These are phyloP conservation scores for Cotesia glomerata DNA, from an alignment of 1,140 invertebrate genomes.

Conservation along the genomic window DNA sequence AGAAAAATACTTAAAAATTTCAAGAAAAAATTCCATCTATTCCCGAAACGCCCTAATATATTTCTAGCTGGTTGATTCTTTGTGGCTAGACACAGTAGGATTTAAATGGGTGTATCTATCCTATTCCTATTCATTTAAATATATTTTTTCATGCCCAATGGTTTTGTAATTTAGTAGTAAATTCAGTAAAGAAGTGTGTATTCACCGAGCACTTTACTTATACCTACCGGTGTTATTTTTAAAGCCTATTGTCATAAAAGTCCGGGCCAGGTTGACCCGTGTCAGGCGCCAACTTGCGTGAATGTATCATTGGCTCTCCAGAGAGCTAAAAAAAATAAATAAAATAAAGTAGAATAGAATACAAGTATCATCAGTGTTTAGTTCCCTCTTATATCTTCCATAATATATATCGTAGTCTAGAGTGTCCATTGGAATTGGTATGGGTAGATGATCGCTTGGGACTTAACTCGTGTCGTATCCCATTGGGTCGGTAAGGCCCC, in stretches of 20 bases:
- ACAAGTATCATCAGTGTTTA: slow-evolving; percentile 24
- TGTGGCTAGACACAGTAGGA: slow-evolving; percentile 2
- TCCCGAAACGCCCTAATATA: not conserved
- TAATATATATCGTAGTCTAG: too few relatives aligned
- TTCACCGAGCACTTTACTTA: slow-evolving; percentile 7
- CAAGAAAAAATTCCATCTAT: too few relatives aligned
- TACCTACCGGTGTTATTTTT: slow-evolving; percentile 26
- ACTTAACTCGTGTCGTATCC: not conserved
- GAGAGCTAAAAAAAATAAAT: slow-evolving; percentile 11
- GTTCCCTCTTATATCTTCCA: too few relatives aligned
- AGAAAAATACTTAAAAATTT: too few relatives aligned
- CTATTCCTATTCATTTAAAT: too few relatives aligned
- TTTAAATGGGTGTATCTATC: not conserved
- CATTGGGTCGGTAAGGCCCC: too few relatives aligned
- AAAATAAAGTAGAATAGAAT: slow-evolving; percentile 30
- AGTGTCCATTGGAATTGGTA: too few relatives aligned
- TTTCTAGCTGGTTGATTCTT: not conserved
- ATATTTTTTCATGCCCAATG: too few relatives aligned
- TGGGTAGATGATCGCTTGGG: slow-evolving; percentile 3
- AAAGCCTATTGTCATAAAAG: slow-evolving; percentile 10
- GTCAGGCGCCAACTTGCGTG: slow-evolving; percentile 32
- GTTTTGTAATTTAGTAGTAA: too few relatives aligned
- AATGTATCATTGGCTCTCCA: not conserved
- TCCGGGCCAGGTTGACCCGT: not conserved
- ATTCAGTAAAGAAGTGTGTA: too few relatives aligned